phyloP scores from a whole-genome alignment of 2,113 vertebrate genomes.

The Coryphaenoides rupestris region DNA sequence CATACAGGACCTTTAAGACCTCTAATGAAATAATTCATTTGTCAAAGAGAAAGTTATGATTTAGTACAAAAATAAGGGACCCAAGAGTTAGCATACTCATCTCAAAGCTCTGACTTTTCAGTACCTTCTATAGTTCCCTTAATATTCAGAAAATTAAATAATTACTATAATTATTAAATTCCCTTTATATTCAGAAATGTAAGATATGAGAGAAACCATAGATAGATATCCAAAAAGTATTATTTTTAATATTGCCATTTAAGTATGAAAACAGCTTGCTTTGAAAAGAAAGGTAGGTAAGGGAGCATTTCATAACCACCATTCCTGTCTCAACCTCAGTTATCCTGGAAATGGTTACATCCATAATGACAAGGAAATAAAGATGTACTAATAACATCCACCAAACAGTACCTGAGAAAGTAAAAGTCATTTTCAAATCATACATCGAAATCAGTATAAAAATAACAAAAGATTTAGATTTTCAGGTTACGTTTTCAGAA shows the following conservation, averaged over 20 bases:
- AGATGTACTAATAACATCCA: constrained; percentile 21
- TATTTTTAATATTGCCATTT: constrained; percentile 58
- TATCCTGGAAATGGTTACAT: neutral
- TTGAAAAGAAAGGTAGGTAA: constrained; percentile 42
- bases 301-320: no score
- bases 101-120: no score
- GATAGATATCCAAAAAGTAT: constrained; percentile 37
- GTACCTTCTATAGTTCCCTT: no score
- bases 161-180: no score
- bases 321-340: no score
- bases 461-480: constrained; percentile 14
- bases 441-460: constrained; percentile 41
- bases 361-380: constrained; percentile 31
- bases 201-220: neutral
- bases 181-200: neutral
- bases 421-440: constrained; percentile 42
- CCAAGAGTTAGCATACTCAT: no score
- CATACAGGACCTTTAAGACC: no score
- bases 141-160: no score
- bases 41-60: no score
- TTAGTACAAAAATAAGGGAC: no score
- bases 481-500: neutral
- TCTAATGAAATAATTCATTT: no score
- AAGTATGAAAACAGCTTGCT: constrained; percentile 46
- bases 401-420: constrained; percentile 67